A percentile compares a stretch with the other conserved stretches of the same genome.
Evolutionary conservation across 2,888 invertebrate species (phyloP).

Genomic region (Pandemis heparana): DNA sequence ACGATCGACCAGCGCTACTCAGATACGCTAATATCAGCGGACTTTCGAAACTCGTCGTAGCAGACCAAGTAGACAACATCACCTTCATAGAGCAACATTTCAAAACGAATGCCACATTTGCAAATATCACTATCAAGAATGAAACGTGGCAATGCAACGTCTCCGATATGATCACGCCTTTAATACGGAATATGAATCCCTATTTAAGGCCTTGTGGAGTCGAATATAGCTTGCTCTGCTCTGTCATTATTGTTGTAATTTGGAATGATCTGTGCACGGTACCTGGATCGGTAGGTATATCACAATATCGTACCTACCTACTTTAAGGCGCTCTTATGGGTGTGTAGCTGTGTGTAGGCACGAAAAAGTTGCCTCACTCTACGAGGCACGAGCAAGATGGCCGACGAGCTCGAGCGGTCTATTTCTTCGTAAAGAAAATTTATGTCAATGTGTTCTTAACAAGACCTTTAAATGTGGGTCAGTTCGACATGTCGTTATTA

Average conservation of each 20-base stretch:
- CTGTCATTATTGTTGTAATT: slow-evolving; percentile 91
- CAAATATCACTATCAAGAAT: slow-evolving; percentile 56
- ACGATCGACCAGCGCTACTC: slow-evolving; percentile 64
- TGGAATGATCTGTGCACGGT: slow-evolving; percentile 90
- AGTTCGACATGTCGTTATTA: too few species aligned
- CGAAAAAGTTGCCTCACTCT: too few species aligned
- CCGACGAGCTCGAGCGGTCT: too few species aligned
- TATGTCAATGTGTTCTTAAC: too few species aligned
- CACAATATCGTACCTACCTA: neutral
- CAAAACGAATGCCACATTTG: slow-evolving; percentile 40
- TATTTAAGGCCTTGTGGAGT: slow-evolving; percentile 93
- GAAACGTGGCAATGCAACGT: slow-evolving; percentile 75
- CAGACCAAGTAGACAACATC: slow-evolving; percentile 59
- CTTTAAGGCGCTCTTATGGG: neutral
- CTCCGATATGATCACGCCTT: slow-evolving; percentile 85
- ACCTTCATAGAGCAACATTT: slow-evolving; percentile 54
- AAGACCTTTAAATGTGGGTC: too few species aligned
- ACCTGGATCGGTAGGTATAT: slow-evolving; percentile 74
- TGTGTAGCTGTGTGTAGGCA: too few species aligned
- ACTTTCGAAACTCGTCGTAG: slow-evolving; percentile 57
- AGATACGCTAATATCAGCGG: slow-evolving; percentile 72
- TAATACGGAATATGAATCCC: slow-evolving; percentile 89
- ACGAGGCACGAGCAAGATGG: too few species aligned
- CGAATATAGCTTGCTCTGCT: slow-evolving; percentile 93
- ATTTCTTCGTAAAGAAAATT: too few species aligned